Conservation (phyloP, 2,888 invertebrate species). For the Linnaemya vulpina region DNA sequence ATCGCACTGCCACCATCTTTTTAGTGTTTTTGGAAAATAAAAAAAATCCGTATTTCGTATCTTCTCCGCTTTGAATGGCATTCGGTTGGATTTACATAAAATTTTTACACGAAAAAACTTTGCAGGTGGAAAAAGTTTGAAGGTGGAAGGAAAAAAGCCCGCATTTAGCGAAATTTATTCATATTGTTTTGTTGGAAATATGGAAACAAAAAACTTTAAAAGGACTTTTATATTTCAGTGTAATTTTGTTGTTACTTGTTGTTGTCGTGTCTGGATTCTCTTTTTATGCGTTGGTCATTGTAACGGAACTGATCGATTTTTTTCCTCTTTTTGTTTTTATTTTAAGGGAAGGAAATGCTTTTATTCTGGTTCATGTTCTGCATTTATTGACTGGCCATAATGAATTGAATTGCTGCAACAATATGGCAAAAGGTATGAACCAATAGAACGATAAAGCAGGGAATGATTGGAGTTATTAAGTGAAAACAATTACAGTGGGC, state of each 20-base stretch:
- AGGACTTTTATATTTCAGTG: conserved; percentile 12
- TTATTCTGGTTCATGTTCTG: conserved; percentile 15
- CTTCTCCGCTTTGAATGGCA: conserved; percentile 20
- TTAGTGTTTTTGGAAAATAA: conserved; percentile 19
- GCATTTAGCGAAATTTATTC: neutral
- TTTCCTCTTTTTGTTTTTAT: neutral
- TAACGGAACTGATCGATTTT: conserved; percentile 19
- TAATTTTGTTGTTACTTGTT: neutral
- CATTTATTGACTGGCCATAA: conserved; percentile 14
- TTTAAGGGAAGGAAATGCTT: neutral
- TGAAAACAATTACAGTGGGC: no score
- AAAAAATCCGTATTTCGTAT: neutral
- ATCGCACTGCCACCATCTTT: neutral
- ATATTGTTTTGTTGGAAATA: neutral
- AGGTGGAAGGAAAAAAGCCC: neutral
- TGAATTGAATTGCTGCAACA: neutral
- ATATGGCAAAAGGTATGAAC: neutral
- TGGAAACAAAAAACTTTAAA: conserved; percentile 18
- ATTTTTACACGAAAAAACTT: conserved; percentile 2
- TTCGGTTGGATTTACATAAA: conserved; percentile 3
- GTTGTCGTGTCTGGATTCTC: neutral
- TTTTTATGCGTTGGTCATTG: conserved; percentile 34
- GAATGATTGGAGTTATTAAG: no score
- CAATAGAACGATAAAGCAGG: no score
- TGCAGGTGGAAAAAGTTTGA: neutral